A percentile compares a stretch with the other conserved stretches of the same genome.
Evolutionary conservation across 30 jellyfish, hydroid and myxozoan genomes (phyloP).

Genomic region (Aurelia coerulea): DNA sequence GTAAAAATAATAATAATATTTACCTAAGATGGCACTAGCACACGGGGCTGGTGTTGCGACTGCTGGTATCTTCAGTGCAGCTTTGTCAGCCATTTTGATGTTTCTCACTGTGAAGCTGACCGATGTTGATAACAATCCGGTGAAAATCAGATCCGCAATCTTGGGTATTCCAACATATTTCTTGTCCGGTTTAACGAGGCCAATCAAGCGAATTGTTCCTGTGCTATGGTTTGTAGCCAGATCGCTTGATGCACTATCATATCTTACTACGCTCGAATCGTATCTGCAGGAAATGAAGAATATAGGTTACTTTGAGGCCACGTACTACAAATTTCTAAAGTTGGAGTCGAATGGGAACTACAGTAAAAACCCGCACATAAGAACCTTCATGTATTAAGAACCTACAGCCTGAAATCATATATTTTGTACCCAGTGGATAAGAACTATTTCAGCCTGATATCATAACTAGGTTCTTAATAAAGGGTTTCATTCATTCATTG

Average conservation of each 20-base stretch:
- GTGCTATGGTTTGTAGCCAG: constrained; percentile 16
- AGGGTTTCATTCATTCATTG: too few species aligned
- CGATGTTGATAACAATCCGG: constrained; percentile 51
- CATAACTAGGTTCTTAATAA: too few species aligned
- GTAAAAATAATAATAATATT: too few species aligned
- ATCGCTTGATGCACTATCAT: constrained; percentile 36
- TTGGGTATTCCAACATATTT: constrained; percentile 55
- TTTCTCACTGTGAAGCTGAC: constrained; percentile 16
- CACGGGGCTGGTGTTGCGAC: constrained; percentile 53
- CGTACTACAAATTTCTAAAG: too few species aligned
- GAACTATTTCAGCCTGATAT: too few species aligned
- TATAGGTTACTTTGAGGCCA: too few species aligned
- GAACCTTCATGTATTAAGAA: too few species aligned
- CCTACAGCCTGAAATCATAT: too few species aligned
- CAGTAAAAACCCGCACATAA: too few species aligned
- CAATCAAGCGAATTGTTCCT: constrained; percentile 53
- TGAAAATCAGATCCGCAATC: constrained; percentile 72
- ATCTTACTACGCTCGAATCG: constrained; percentile 38
- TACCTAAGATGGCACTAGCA: constrained; percentile 25
- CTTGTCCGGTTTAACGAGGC: constrained; percentile 43
- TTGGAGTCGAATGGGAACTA: too few species aligned
- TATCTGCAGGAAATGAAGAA: constrained; percentile 2
- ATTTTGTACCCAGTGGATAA: too few species aligned
- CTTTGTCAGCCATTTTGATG: constrained; percentile 54
- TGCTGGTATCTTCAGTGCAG: constrained; percentile 58